A percentile compares a stretch with the other conserved stretches of the same genome.
Conservation (phyloP, 2,113 vertebrate species). For the Picathartes gymnocephalus region DNA sequence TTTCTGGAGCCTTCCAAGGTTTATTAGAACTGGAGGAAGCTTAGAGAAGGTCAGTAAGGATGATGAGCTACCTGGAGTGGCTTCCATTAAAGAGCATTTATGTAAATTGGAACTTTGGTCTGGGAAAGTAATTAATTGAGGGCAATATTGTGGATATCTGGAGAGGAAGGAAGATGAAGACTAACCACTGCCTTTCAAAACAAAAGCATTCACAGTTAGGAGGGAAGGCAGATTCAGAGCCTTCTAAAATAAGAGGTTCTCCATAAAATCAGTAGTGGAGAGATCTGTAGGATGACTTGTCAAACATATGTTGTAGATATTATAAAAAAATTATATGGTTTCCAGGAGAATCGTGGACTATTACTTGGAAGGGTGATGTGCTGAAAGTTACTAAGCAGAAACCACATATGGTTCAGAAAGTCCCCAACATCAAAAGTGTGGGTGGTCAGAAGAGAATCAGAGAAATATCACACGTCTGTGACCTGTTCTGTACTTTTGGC, state of each 20-base stretch:
- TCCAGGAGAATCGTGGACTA: accelerated
- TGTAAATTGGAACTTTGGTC: not conserved
- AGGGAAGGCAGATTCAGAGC: not conserved
- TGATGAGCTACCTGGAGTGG: not conserved
- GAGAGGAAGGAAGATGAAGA: not conserved
- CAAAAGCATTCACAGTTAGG: not conserved
- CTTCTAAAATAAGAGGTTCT: not conserved
- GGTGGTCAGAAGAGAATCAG: not conserved
- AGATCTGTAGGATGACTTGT: not conserved
- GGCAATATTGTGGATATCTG: not conserved
- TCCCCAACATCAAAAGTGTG: not conserved
- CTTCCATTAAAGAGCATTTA: not conserved
- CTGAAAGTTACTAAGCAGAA: not conserved
- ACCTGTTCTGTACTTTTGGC: not conserved
- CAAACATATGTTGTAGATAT: not conserved
- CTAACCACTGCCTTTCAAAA: not conserved
- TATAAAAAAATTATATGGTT: not conserved
- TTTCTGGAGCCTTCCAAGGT: not conserved
- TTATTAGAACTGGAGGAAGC: not conserved
- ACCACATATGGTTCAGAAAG: not conserved
- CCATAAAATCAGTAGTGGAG: not conserved
- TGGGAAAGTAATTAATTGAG: not conserved
- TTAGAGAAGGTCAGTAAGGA: not conserved
- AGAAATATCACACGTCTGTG: accelerated
- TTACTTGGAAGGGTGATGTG: not conserved